Evolutionary conservation across 2,113 vertebrate species (phyloP).

Genomic region (Protobothrops mucrosquamatus): DNA sequence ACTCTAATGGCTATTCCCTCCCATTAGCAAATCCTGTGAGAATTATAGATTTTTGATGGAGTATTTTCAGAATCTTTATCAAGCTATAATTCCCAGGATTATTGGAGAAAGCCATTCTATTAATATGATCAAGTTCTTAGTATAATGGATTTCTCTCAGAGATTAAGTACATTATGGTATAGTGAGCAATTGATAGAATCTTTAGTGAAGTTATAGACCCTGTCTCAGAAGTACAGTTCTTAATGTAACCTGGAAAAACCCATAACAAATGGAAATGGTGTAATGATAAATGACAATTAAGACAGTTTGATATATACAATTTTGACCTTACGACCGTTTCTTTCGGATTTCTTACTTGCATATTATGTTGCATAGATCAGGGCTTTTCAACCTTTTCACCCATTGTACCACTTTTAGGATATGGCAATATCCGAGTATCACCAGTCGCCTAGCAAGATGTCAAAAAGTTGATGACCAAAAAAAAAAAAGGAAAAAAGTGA

Average conservation of each 20-base stretch:
- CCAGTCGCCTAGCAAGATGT: no score
- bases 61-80: background rate
- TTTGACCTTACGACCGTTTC: background rate
- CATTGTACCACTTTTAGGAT: no score
- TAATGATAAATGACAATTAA: background rate
- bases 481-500: no score
- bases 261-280: background rate
- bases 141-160: background rate
- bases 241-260: background rate
- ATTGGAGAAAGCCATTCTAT: background rate
- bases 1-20: background rate
- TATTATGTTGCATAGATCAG: background rate
- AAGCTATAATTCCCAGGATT: background rate
- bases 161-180: background rate
- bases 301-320: background rate
- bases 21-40: background rate
- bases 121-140: background rate
- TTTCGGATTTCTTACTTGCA: background rate
- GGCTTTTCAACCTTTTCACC: no score
- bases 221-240: background rate
- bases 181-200: background rate
- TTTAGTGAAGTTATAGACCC: background rate
- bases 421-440: no score
- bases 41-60: background rate
- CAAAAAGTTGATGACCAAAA: no score